Conservation (phyloP, 2,888 invertebrate genomes). For the Autographa gamma region DNA sequence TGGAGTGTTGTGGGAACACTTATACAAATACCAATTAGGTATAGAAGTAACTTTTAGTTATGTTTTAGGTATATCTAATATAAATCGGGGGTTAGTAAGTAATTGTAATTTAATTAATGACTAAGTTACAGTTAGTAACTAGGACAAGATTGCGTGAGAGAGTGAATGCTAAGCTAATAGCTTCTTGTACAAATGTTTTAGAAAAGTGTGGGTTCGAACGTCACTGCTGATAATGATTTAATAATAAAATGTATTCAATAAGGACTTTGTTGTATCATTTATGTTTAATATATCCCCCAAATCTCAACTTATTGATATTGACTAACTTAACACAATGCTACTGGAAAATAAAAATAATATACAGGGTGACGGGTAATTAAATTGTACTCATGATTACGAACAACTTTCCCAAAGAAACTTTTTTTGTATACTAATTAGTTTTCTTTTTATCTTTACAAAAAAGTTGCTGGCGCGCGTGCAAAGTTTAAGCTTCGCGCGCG, state of each 20-base stretch:
- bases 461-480: too few species aligned
- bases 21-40: conserved; percentile 35
- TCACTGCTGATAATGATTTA: conserved; percentile 68
- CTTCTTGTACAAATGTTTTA: conserved; percentile 73
- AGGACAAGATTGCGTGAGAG: conserved; percentile 36
- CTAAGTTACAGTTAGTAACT: conserved; percentile 61
- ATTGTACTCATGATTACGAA: too few species aligned
- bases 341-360: too few species aligned
- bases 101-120: conserved; percentile 63
- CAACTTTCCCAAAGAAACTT: too few species aligned
- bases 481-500: too few species aligned
- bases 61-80: conserved; percentile 44
- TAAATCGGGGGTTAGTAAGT: conserved; percentile 56
- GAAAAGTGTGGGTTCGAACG: conserved; percentile 65
- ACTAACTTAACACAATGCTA: background rate
- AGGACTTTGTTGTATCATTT: conserved; percentile 56
- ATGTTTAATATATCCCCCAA: background rate
- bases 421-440: too few species aligned
- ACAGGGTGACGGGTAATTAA: too few species aligned
- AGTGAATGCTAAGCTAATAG: conserved; percentile 56
- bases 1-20: conserved; percentile 18
- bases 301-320: too few species aligned
- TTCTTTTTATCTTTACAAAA: too few species aligned
- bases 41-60: conserved; percentile 39
- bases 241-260: conserved; percentile 71